Base-by-base conservation (phyloP, 1,140 invertebrate species). In the Neodiprion fabricii region DNA sequence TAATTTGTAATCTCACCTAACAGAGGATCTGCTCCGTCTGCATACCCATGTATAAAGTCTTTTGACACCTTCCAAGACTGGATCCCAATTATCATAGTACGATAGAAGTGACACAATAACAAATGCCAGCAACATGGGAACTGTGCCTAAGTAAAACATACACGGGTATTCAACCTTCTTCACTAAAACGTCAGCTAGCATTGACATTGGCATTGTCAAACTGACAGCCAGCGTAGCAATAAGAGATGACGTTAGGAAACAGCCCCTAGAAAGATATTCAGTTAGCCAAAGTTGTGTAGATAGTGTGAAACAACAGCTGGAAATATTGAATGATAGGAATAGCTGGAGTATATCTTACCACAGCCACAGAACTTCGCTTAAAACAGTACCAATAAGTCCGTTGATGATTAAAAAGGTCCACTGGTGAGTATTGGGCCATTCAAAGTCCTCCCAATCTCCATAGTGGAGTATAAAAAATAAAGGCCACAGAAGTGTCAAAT, bases 81-180 rank as follows among this genome's bases (percentile, higher is more conserved):
- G 96, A 89, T 97, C 96, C 91, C 94, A 95, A 83, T 95, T 95
- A 81, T 97, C 95, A 81, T 94, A 96, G 85, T 96, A 93, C 50
- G 94, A 92, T 49, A 97, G 85, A 71, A 95, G 82, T 66, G 92
- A 93, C 8, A 96, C 91, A 70, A 92, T 91, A 73, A 96, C 87
- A 84, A 97, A 95, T 72, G 95, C 91, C 23, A 95, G 68, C 78
- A 96, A 91, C 88, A 96, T 93, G 61, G 95, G 95, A 80, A 96
- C 82, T 3, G 92, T 92, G 17, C 96, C 96, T 17, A 95, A 87
- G 84, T 96, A 97, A 85, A 96, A 96, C 80, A 94, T 87, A 73
- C 90, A 90, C 4, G 93, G 91, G 82, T 96, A 96, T 5, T 91
- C 86, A 23, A 95, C 90, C 82, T 91, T 90, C 86, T 95, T 95